These are phyloP conservation scores for Athrips mouffetella DNA, from an alignment of 2,888 invertebrate species.

Conservation along the genomic window DNA sequence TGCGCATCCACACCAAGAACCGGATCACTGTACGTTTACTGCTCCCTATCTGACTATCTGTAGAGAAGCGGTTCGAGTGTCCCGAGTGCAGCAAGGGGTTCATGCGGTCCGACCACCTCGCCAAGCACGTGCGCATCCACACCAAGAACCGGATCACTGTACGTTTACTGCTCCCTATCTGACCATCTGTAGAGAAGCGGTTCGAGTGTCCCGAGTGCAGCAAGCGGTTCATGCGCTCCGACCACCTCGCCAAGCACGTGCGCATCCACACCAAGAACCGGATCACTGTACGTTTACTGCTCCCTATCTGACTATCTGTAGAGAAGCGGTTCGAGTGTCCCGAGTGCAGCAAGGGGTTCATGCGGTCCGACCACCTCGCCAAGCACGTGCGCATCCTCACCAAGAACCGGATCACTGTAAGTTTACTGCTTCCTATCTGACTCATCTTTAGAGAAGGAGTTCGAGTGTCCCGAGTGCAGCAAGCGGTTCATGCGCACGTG, in stretches of 20 bases:
- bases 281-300: slow-evolving; percentile 49
- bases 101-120: no score
- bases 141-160: no score
- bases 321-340: slow-evolving; percentile 95
- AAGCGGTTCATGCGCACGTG: slow-evolving; percentile 95
- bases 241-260: slow-evolving; percentile 93
- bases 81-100: no score
- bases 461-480: slow-evolving; percentile 89
- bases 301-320: no score
- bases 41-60: no score
- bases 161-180: no score
- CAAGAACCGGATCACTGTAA: slow-evolving; percentile 63
- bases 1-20: slow-evolving; percentile 86
- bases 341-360: slow-evolving; percentile 93
- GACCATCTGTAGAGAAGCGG: no score
- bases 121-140: no score
- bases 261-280: slow-evolving; percentile 85
- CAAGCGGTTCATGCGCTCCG: slow-evolving; percentile 95
- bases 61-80: no score
- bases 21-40: slow-evolving; percentile 54
- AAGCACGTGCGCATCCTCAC: slow-evolving; percentile 94
- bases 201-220: slow-evolving; percentile 93
- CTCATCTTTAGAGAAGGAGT: no score
- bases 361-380: slow-evolving; percentile 94
- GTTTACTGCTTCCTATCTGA: slow-evolving; percentile 28